A percentile compares a stretch with the other conserved stretches of the same genome.
Conservation (phyloP, 2,888 invertebrate species). For the Cheilosia urbana region DNA sequence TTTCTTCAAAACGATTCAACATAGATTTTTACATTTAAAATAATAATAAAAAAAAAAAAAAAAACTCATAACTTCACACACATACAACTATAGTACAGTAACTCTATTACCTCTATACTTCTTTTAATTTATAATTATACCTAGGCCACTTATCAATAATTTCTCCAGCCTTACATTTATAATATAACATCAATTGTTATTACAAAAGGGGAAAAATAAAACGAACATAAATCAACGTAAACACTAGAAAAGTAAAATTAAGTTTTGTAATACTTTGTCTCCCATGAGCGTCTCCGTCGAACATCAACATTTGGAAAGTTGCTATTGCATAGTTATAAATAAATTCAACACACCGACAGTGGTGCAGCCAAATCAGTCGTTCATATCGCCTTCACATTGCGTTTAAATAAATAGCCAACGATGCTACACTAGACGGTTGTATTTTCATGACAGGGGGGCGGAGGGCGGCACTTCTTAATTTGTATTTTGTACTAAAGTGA, state of each 20-base stretch:
- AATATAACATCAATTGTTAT: neutral
- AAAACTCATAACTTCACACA: slow-evolving; percentile 20
- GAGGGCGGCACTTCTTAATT: slow-evolving; percentile 53
- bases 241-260: slow-evolving; percentile 18
- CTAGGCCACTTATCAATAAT: slow-evolving; percentile 22
- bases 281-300: neutral
- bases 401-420: slow-evolving; percentile 38
- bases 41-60: slow-evolving; percentile 4
- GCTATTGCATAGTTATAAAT: neutral
- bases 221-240: neutral
- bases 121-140: slow-evolving; percentile 15
- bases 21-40: slow-evolving; percentile 33
- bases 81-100: slow-evolving; percentile 11
- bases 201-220: neutral
- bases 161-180: neutral
- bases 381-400: slow-evolving; percentile 6
- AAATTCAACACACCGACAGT: neutral
- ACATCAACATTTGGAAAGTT: neutral
- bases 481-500: slow-evolving; percentile 60
- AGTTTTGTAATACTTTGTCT: slow-evolving; percentile 35
- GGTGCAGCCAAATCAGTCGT: slow-evolving; percentile 25
- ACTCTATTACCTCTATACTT: slow-evolving; percentile 16
- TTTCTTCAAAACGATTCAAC: slow-evolving; percentile 21
- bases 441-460: neutral
- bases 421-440: neutral